Percentiles rank a stretch among this genome's conserved stretches.
These are phyloP conservation scores for Macrocentrus cingulum DNA, from an alignment of 1,140 invertebrate species.

Conservation along the genomic window DNA sequence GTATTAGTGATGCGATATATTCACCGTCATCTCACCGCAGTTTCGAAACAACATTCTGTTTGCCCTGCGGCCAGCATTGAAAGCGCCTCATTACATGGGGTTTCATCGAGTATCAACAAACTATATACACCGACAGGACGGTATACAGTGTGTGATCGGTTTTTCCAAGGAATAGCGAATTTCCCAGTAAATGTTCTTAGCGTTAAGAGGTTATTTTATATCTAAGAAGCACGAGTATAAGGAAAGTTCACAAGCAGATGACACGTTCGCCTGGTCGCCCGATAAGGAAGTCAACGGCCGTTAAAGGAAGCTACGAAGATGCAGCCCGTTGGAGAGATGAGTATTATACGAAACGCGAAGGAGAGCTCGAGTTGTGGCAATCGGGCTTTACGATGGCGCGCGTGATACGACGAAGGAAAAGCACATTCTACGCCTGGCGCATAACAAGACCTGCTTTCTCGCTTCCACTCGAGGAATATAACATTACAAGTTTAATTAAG, in stretches of 20 bases:
- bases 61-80: slow-evolving; percentile 57
- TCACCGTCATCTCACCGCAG: slow-evolving; percentile 35
- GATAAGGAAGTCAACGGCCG: slow-evolving; percentile 52
- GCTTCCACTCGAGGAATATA: slow-evolving; percentile 43
- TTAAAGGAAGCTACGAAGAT: slow-evolving; percentile 53
- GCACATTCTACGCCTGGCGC: slow-evolving; percentile 40
- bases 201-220: no score
- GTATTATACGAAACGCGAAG: slow-evolving; percentile 49
- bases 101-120: no score
- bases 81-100: slow-evolving; percentile 57
- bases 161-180: no score
- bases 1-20: no score
- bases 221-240: slow-evolving; percentile 4
- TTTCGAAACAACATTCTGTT: slow-evolving; percentile 40
- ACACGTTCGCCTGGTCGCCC: slow-evolving; percentile 46
- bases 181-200: no score
- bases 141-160: no score
- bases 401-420: slow-evolving; percentile 15
- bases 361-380: slow-evolving; percentile 37
- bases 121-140: no score
- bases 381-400: slow-evolving; percentile 22
- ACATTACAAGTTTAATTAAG: slow-evolving; percentile 40
- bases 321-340: slow-evolving; percentile 29
- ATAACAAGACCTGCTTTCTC: slow-evolving; percentile 46
- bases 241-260: slow-evolving; percentile 46